Evolutionary conservation across 2,113 vertebrate genomes (phyloP), one percentile per base, ranked within the genome.

Genomic region (Peromyscus maniculatus): DNA sequence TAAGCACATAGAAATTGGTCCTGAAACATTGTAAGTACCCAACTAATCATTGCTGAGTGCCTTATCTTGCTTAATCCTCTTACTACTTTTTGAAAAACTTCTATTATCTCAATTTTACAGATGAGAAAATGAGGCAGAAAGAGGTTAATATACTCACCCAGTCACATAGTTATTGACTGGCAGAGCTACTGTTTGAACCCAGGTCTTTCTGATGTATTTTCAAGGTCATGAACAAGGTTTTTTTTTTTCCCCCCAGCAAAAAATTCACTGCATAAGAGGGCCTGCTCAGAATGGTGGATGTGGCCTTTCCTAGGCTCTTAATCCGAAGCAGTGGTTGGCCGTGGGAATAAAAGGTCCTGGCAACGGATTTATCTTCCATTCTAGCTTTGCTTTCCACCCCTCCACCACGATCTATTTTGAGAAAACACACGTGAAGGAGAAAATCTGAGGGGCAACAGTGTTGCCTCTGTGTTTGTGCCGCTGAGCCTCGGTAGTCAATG

Each of bases 61-160:
- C 72, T 93, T 77, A 72, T 83, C 89, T 93, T 24, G 21, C n/a
- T 91, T 66, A 46, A 57, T 62, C 43, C 55, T 92, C 79, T 94
- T 28, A 71, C 8, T 55, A 2, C 36, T 19, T 93, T 83, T 59
- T 82, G 71, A 74, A 72, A 39, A 74, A 7, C 52, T 83, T 28
- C 33, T 87, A 9, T 83, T 46, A 88, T 84, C 59, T 67, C 31
- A 15, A 64, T 84, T 92, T 94, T 69, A 91, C 22, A 82, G 43
- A 80, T 79, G 57, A 74, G 59, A 87, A 86, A 43, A 49, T 8
- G 80, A 89, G 46, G 59, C 26, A 91, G 33, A 86, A 39, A 93
- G 26, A 91, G 17, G 11, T 84, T 67, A 66, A 84, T n/a, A 72
- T 22, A 43, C 19, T 52, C 67, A 10, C 55, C 87, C 19, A 74